phyloP scores from a whole-genome alignment of 2,113 vertebrate species.

The Plecturocebus donacophilus region DNA sequence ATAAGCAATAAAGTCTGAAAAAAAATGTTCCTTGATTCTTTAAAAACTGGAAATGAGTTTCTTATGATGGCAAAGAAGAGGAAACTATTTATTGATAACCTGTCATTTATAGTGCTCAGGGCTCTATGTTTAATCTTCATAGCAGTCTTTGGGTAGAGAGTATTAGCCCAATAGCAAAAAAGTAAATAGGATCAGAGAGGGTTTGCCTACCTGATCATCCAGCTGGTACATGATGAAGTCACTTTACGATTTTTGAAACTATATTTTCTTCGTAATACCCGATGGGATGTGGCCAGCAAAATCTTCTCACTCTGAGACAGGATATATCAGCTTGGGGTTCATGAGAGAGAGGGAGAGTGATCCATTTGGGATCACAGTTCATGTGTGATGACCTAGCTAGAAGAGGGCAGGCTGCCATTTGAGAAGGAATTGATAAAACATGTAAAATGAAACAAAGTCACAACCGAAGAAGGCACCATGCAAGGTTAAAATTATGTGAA shows the following conservation, averaged over 20 bases:
- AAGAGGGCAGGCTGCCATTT: constrained; percentile 65
- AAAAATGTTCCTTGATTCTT: neutral
- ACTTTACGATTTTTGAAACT: neutral
- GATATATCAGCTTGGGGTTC: neutral
- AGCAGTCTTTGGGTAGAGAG: neutral
- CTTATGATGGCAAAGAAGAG: neutral
- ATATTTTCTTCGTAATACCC: neutral
- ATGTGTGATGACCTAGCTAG: constrained; percentile 31
- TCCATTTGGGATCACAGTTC: neutral
- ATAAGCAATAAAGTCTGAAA: neutral
- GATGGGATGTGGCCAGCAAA: neutral
- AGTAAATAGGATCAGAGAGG: neutral
- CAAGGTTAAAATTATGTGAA: constrained; percentile 85
- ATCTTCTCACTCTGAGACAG: neutral
- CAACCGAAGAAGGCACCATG: constrained; percentile 81
- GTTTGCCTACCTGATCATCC: neutral
- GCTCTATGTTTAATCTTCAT: constrained; percentile 3
- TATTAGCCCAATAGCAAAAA: neutral
- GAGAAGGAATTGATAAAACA: constrained; percentile 77
- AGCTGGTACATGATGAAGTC: neutral
- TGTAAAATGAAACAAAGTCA: constrained; percentile 82
- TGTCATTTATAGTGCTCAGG: neutral
- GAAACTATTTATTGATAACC: neutral
- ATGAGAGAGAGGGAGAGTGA: neutral
- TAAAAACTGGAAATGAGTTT: constrained; percentile 35